Evolutionary conservation across 2,888 invertebrate genomes (phyloP).

Genomic region (Heliconius ismenius): DNA sequence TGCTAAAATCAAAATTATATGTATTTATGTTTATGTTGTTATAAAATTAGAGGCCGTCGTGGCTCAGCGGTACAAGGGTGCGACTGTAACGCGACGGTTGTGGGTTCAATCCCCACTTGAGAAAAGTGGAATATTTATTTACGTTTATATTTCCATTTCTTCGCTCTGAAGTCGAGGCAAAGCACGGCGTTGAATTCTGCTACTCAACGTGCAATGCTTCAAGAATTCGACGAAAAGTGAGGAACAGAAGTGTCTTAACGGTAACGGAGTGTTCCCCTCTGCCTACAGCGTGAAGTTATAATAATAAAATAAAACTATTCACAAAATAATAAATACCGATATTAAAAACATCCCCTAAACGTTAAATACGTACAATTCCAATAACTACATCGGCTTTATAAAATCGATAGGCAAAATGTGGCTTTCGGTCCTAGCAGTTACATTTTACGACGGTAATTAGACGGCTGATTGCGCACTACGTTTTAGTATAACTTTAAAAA

Average conservation of each 20-base stretch:
- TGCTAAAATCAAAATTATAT: not conserved
- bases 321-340: not conserved
- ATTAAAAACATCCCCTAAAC: not conserved
- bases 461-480: constrained; percentile 69
- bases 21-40: not conserved
- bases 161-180: no score
- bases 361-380: constrained; percentile 9
- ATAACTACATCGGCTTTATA: constrained; percentile 14
- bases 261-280: no score
- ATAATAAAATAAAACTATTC: not conserved
- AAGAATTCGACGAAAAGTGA: no score
- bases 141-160: no score
- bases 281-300: not conserved
- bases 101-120: no score
- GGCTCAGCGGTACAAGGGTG: no score
- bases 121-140: no score
- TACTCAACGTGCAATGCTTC: no score
- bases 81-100: no score
- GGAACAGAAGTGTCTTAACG: no score
- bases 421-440: constrained; percentile 35
- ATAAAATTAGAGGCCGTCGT: not conserved
- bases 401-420: constrained; percentile 19
- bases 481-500: constrained; percentile 43
- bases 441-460: constrained; percentile 40
- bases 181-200: no score